Base-by-base conservation (phyloP, 2,888 invertebrate species). In the Cantharis flavilabris region DNA sequence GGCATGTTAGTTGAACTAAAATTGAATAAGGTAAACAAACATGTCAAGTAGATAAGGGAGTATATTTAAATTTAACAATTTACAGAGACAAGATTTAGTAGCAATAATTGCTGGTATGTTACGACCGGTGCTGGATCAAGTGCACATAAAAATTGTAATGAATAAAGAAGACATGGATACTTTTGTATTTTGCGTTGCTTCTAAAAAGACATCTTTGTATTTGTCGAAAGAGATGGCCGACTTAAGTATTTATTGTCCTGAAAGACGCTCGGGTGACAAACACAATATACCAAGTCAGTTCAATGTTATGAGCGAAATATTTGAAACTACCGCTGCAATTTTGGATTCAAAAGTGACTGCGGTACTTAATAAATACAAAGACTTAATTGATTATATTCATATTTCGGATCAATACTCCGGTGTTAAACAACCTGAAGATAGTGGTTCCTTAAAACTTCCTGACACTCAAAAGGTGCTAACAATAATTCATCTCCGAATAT, bases 331-430 rank as follows among this genome's bases (percentile, higher is more conserved):
- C 69, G 91, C 93, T 76, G 93, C 94, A 78, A 90, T 98, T 84
- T 90, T 98, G 82, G 98, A 98, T 90, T 91, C 94, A 76, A 93
- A 95, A 86, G 91, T 95, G 78, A 89, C 92, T 64, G 92, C 94
- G 79, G 93, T 95, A 76, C 91, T 97, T 77, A 90, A 92, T 81
- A 97, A 95, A 89, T 97, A 95, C 90, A 92, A 95, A 83, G 92
- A 93, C 78, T 91, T 93, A 86, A 92, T 99, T 84, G 98, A 99
- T 88, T 99, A 95, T 89, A 95, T 99, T 88, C 99, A 99, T 90
- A 93, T 99, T 85, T 98, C 98, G 74, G 99, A 99, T 90, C 96
- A 98, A 86, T 99, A 94, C 90, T 94, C 95, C 82, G 99, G 99
- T 62, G 92, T 93, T 28, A 96, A 97, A 88, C 94, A 94, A 86